phyloP scores from a whole-genome alignment of 1,140 invertebrate species.

The Aphidius gifuensis region DNA sequence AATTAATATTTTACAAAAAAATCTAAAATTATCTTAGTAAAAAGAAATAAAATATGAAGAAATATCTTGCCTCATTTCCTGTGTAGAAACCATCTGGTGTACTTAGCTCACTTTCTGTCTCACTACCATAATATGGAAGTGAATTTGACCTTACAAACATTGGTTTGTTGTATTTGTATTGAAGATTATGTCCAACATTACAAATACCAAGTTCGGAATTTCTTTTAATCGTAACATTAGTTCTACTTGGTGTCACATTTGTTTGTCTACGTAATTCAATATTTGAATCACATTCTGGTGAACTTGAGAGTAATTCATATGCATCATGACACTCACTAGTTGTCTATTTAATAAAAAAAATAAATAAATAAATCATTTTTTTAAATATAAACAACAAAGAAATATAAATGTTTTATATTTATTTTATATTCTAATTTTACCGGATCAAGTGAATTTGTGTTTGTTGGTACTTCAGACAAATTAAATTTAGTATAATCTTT shows the following conservation, averaged over 20 bases:
- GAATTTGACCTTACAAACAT: conserved; percentile 60
- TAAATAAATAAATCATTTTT: no score
- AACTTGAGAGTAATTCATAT: conserved; percentile 67
- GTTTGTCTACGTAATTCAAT: conserved; percentile 44
- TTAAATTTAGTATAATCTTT: conserved; percentile 39
- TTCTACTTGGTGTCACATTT: conserved; percentile 32
- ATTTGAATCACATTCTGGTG: conserved; percentile 63
- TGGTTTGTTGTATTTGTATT: conserved; percentile 47
- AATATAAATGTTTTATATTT: not conserved
- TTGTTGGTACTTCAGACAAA: conserved; percentile 27
- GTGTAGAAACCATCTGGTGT: conserved; percentile 73
- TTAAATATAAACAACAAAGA: not conserved
- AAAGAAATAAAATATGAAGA: not conserved
- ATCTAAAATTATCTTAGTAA: not conserved
- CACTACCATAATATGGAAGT: conserved; percentile 74
- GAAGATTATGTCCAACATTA: conserved; percentile 39
- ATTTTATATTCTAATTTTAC: conserved; percentile 12
- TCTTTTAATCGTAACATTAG: conserved; percentile 37
- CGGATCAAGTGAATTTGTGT: conserved; percentile 36
- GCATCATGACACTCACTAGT: conserved; percentile 56
- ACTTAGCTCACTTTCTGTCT: conserved; percentile 78
- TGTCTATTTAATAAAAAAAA: conserved; percentile 33
- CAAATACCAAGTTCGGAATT: conserved; percentile 56
- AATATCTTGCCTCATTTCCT: conserved; percentile 46
- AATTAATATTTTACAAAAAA: no score